Conservation (phyloP, 2,888 invertebrate species). For the Allolobophora icterica region DNA sequence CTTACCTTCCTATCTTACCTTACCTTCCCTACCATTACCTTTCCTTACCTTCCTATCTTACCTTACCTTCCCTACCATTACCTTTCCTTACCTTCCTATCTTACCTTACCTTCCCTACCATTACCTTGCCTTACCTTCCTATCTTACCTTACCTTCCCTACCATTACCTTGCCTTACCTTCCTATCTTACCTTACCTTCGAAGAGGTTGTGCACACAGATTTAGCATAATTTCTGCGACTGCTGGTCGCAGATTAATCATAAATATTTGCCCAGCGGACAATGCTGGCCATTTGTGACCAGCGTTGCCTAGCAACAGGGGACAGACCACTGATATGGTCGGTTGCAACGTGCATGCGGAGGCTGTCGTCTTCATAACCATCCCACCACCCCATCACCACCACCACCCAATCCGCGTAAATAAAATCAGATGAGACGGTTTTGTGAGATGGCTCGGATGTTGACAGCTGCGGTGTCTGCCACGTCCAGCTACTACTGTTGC, state of each 20-base stretch:
- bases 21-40: too few relatives aligned
- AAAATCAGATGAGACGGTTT: neutral
- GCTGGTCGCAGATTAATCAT: neutral
- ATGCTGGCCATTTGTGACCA: neutral
- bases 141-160: too few relatives aligned
- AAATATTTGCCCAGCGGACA: neutral
- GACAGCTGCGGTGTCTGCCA: neutral
- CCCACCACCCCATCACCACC: neutral
- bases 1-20: neutral
- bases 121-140: too few relatives aligned
- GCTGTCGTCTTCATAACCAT: neutral
- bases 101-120: too few relatives aligned
- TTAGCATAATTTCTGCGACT: slow-evolving; percentile 8
- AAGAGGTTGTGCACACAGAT: neutral
- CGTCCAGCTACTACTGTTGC: neutral
- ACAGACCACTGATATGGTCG: neutral
- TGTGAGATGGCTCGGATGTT: neutral
- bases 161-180: too few relatives aligned
- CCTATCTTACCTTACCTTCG: neutral
- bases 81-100: too few relatives aligned
- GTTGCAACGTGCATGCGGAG: neutral
- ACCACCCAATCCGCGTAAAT: neutral
- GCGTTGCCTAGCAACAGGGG: neutral
- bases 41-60: too few relatives aligned
- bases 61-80: too few relatives aligned